phyloP scores from a whole-genome alignment of 2,888 invertebrate genomes.

The Mesorhabditis belari region DNA sequence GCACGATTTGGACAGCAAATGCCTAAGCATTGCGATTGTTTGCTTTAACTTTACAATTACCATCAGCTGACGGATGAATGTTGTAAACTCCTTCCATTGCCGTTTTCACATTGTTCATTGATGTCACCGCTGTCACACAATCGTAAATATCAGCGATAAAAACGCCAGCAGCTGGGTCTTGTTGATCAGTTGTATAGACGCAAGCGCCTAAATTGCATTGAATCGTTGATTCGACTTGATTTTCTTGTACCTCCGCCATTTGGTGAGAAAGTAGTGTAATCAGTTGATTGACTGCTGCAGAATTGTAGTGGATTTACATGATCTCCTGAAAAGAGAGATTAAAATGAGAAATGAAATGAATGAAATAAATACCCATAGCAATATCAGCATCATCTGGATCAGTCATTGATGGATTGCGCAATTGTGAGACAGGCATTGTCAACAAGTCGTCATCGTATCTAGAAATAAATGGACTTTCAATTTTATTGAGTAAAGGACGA shows the following conservation, averaged over 20 bases:
- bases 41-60: slow-evolving; percentile 4
- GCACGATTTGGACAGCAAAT: slow-evolving; percentile 51
- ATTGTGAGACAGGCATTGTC: slow-evolving; percentile 51
- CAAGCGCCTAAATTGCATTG: too few species aligned
- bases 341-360: neutral
- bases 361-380: slow-evolving; percentile 26
- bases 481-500: slow-evolving; percentile 3
- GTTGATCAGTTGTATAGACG: slow-evolving; percentile 23
- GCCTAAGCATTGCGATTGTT: neutral
- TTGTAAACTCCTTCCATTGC: slow-evolving; percentile 52
- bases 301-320: slow-evolving; percentile 52
- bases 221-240: slow-evolving; percentile 5
- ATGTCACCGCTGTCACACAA: slow-evolving; percentile 41
- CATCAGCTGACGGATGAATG: slow-evolving; percentile 45
- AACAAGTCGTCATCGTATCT: slow-evolving; percentile 51
- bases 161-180: slow-evolving; percentile 38
- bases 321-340: too few species aligned
- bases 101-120: slow-evolving; percentile 49
- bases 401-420: slow-evolving; percentile 51
- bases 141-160: slow-evolving; percentile 50
- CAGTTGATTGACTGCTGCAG: slow-evolving; percentile 43
- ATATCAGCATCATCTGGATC: slow-evolving; percentile 51
- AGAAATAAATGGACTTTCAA: slow-evolving; percentile 37
- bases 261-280: slow-evolving; percentile 48
- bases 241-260: slow-evolving; percentile 50